Base-by-base conservation (phyloP, 2,797 vertebrate species). In the Pseudomugil gertrudae region DNA sequence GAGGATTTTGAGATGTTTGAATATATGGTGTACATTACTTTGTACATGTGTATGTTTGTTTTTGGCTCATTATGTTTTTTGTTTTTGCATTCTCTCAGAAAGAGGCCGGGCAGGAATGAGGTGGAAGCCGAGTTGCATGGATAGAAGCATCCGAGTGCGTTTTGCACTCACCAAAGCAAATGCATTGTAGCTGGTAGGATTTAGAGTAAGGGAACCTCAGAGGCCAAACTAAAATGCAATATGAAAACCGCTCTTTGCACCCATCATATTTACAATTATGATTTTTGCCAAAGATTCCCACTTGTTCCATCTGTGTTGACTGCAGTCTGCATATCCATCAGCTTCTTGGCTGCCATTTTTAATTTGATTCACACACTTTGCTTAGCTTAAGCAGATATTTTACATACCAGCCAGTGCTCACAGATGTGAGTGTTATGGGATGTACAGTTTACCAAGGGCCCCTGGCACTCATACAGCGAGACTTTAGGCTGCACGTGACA, bases 21-120 rank as follows among this genome's bases (percentile, higher is more conserved):
- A 94, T 30, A 94, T 90, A 92, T 87, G 91, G 89, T 93, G 93
- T 93, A 94, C 92, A 92, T 91, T 92, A 91, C 89, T 90, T 91
- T 91, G 90, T 93, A 90, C 86, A 89, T 92, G 86, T 89, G 70
- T 84, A 79, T 81, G 81, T 87, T 81, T 86, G 71, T 83, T 90
- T 87, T 90, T 9, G 73, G 84, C 83, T 85, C 62, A 72, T 86
- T 83, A 74, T 85, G 78, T 85, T 88, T 88, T 67, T 69, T 69
- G 54, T 69, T 23, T 55, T 73, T 56, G 33, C 50, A 51, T 80
- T 80, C 43, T 86, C 54, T 79, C 69, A 63, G 84, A 82, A 76
- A 50, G 55, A 81, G 76, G 79, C 75, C 56, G 70, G 83, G 84
- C 83, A 81, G 84, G 74, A 86, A 65, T 45, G 76, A 76, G 69